Evolutionary conservation across 1,140 invertebrate genomes (phyloP).

Genomic region (Heliconius nattereri): DNA sequence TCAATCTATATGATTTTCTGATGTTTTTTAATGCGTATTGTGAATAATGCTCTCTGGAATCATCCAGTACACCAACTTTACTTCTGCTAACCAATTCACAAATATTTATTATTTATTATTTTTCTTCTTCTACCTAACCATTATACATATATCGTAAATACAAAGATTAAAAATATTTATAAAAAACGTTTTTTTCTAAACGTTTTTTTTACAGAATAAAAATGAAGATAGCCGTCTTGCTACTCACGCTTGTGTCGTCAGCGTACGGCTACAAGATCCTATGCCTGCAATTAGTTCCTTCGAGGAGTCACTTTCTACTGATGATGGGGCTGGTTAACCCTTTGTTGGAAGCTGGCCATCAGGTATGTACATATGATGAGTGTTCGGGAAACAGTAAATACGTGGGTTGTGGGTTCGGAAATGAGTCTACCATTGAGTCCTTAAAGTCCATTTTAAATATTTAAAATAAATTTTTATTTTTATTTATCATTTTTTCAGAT

Average conservation of each 20-base stretch:
- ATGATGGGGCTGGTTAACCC: slow-evolving; percentile 58
- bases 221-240: slow-evolving; percentile 29
- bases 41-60: no score
- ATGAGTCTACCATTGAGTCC: background rate
- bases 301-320: slow-evolving; percentile 65
- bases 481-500: slow-evolving; percentile 16
- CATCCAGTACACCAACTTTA: no score
- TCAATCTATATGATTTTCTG: no score
- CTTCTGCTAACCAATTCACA: no score
- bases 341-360: slow-evolving; percentile 61
- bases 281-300: slow-evolving; percentile 50
- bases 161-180: no score
- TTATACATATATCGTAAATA: no score
- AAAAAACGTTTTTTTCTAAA: no score
- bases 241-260: slow-evolving; percentile 4
- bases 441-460: no score
- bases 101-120: no score
- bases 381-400: background rate
- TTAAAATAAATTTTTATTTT: no score
- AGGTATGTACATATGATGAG: slow-evolving; percentile 44
- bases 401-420: background rate
- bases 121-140: no score
- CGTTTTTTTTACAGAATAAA: slow-evolving; percentile 12
- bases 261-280: slow-evolving; percentile 56
- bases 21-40: no score